Conservation (phyloP, 2,113 vertebrate species). For the Tychaedon coryphoeus region DNA sequence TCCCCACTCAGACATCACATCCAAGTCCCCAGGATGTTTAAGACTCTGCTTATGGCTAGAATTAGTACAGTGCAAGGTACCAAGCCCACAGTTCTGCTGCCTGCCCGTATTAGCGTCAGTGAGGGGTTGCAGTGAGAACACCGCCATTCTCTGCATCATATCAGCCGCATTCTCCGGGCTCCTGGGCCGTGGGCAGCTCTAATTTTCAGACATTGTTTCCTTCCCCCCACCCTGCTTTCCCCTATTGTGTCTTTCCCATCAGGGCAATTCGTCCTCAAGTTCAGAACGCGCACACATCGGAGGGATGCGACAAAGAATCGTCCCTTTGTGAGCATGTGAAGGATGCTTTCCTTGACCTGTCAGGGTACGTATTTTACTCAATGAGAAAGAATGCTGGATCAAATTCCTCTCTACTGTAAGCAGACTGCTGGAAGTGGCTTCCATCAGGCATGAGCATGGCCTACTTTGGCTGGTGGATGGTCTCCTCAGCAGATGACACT, state of each 20-base stretch:
- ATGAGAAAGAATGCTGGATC: conserved; percentile 21
- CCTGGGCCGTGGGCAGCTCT: background rate
- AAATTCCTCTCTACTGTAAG: conserved; percentile 36
- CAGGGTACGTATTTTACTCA: conserved; percentile 24
- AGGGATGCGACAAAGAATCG: background rate
- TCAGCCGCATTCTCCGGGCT: background rate
- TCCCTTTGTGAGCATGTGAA: conserved; percentile 34
- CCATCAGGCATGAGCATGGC: background rate
- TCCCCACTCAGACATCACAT: background rate
- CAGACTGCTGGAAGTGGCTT: background rate
- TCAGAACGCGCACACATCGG: background rate
- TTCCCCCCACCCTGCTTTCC: background rate
- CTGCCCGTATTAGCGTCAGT: background rate
- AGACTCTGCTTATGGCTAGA: background rate
- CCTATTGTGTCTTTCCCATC: conserved; percentile 39
- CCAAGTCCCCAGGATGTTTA: background rate
- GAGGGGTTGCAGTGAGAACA: background rate
- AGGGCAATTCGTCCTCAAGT: conserved; percentile 2
- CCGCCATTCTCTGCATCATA: background rate
- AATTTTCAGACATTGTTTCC: background rate
- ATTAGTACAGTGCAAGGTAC: background rate
- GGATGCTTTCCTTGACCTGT: conserved; percentile 53
- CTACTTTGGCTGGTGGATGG: background rate
- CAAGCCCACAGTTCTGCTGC: background rate
- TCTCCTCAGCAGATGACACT: background rate